A percentile compares a stretch with the other conserved stretches of the same genome.
These are phyloP conservation scores for Lacerta agilis DNA, from an alignment of 2,797 vertebrate genomes.

Conservation along the genomic window DNA sequence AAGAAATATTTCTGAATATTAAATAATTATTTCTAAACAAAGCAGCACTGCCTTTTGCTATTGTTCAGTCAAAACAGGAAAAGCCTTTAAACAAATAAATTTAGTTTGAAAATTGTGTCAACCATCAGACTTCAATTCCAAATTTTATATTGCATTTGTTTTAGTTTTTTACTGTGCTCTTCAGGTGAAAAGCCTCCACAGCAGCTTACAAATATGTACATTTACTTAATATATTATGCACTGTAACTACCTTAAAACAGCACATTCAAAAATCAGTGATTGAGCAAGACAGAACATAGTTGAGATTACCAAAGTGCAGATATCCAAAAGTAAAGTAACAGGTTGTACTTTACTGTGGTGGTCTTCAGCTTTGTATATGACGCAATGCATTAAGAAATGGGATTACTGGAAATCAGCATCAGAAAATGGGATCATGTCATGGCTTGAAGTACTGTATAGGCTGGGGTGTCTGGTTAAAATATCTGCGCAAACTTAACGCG, in stretches of 20 bases:
- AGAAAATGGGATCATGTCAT: neutral
- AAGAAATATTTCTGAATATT: neutral
- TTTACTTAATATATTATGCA: neutral
- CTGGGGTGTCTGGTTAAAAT: neutral
- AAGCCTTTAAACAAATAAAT: neutral
- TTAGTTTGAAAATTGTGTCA: neutral
- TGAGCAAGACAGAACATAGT: neutral
- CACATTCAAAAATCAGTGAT: neutral
- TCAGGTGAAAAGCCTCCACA: too few relatives aligned
- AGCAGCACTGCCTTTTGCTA: neutral
- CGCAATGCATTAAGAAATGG: neutral
- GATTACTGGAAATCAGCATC: neutral
- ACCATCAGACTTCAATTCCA: neutral
- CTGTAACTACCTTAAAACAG: neutral
- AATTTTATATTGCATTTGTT: conserved; percentile 37
- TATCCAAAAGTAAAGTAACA: neutral
- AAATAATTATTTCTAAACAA: neutral
- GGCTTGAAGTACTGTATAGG: neutral
- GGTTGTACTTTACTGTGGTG: neutral
- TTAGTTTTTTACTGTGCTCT: neutral
- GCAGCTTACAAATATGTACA: too few relatives aligned
- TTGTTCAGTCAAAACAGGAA: neutral
- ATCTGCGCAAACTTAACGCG: neutral
- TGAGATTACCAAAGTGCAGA: neutral
- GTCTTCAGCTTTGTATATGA: neutral